These are phyloP conservation scores for Brachionus asplanchnoidis DNA, from an alignment of 1,140 invertebrate genomes.

Conservation along the genomic window DNA sequence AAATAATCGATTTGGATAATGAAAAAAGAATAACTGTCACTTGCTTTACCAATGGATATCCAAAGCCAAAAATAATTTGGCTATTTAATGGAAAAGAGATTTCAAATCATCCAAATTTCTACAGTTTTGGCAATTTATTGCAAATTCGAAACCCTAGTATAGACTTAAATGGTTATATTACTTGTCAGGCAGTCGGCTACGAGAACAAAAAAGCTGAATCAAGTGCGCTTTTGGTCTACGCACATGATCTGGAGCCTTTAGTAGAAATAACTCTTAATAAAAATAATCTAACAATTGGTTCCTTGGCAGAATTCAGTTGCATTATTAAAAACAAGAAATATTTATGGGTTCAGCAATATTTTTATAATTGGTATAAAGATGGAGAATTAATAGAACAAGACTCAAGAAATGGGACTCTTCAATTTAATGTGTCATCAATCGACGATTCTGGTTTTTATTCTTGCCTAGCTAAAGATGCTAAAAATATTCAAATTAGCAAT, in stretches of 20 bases:
- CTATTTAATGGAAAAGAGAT: not conserved
- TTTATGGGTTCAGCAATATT: not conserved
- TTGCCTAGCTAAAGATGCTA: not conserved
- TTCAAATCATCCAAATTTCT: not conserved
- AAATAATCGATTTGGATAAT: not conserved
- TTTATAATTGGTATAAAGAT: constrained; percentile 9
- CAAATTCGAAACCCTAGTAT: not conserved
- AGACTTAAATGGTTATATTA: not conserved
- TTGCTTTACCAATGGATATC: not conserved
- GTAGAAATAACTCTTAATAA: not conserved
- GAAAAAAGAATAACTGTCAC: not conserved
- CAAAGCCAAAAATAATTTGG: constrained; percentile 14
- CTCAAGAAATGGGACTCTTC: not conserved
- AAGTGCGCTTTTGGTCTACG: not conserved
- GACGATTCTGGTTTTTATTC: not conserved
- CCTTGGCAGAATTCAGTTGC: not conserved
- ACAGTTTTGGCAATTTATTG: not conserved
- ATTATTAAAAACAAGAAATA: not conserved
- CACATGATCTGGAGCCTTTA: not conserved
- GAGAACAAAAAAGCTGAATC: not conserved
- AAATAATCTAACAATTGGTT: not conserved
- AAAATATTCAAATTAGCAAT: not conserved
- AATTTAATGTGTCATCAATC: not conserved
- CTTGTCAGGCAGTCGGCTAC: not conserved
- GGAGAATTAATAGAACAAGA: not conserved